Conservation (phyloP, 2,797 vertebrate genomes). For the Schizopygopsis malacanthus region DNA sequence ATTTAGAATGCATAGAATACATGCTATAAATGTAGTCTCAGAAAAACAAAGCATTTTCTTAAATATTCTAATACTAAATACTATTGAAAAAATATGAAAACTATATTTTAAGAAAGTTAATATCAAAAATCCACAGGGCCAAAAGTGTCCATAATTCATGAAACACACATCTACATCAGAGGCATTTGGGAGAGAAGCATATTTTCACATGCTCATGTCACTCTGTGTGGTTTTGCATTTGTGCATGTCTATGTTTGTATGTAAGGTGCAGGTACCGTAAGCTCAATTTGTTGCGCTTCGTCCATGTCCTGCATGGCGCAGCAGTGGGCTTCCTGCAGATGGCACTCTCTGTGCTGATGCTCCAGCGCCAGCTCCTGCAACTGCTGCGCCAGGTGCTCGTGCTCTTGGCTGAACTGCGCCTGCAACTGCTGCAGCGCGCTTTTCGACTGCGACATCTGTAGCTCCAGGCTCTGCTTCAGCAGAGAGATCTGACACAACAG, state of each 20-base stretch:
- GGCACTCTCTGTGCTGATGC: constrained; percentile 91
- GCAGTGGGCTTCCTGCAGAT: constrained; percentile 93
- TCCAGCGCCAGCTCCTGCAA: constrained; percentile 92
- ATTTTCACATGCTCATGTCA: neutral
- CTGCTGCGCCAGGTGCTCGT: constrained; percentile 94
- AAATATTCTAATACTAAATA: neutral
- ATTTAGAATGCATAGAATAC: neutral
- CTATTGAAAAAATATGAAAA: neutral
- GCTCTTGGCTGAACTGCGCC: constrained; percentile 93
- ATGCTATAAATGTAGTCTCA: neutral
- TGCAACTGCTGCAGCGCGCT: constrained; percentile 93
- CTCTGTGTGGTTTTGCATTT: neutral
- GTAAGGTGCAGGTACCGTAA: constrained; percentile 78
- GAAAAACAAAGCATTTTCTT: neutral
- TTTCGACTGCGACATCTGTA: constrained; percentile 97
- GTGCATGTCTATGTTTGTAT: neutral
- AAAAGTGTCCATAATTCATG: neutral
- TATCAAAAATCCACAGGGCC: neutral
- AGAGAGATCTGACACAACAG: constrained; percentile 86
- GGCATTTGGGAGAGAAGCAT: neutral
- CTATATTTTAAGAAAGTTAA: neutral
- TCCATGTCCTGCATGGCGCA: constrained; percentile 94
- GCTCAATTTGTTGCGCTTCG: constrained; percentile 90
- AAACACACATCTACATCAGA: neutral
- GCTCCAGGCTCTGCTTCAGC: constrained; percentile 95